Percentiles rank a stretch among this genome's conserved stretches.
These are phyloP conservation scores for Phthorimaea operculella DNA, from an alignment of 1,140 invertebrate species.

Conservation along the genomic window DNA sequence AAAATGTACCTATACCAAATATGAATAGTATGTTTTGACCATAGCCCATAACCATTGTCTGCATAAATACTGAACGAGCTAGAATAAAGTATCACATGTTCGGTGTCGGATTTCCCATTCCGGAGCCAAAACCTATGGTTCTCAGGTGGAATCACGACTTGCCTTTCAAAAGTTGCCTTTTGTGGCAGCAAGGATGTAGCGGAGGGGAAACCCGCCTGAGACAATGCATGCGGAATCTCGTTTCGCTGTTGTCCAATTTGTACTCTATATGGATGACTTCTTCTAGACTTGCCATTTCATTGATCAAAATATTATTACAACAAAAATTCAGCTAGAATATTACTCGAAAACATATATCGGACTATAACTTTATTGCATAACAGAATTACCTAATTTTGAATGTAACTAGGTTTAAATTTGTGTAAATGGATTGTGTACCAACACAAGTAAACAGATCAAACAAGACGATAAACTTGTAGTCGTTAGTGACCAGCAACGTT, in stretches of 20 bases:
- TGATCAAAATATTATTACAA: too few relatives aligned
- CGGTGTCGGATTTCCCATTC: constrained; percentile 42
- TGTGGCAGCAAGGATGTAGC: constrained; percentile 54
- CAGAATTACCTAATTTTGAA: too few relatives aligned
- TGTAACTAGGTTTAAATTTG: too few relatives aligned
- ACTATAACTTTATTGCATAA: too few relatives aligned
- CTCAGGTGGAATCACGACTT: constrained; percentile 50
- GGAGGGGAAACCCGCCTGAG: constrained; percentile 45
- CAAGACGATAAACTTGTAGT: not conserved
- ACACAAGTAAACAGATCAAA: not conserved
- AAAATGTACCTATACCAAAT: too few relatives aligned
- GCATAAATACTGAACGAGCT: too few relatives aligned
- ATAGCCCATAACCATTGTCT: too few relatives aligned
- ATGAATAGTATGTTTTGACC: too few relatives aligned
- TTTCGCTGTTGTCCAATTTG: not conserved
- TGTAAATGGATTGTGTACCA: not conserved
- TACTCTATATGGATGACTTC: too few relatives aligned
- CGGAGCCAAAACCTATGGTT: constrained; percentile 29
- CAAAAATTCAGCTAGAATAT: too few relatives aligned
- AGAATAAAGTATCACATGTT: constrained; percentile 3
- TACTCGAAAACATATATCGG: too few relatives aligned
- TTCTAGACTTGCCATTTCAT: too few relatives aligned
- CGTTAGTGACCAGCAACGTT: not conserved
- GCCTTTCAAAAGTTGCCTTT: constrained; percentile 60
- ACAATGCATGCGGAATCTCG: not conserved